Percentiles rank a stretch among this genome's conserved stretches.
These are phyloP conservation scores for Perca fluviatilis DNA, from an alignment of 2,113 vertebrate genomes.

Conservation along the genomic window DNA sequence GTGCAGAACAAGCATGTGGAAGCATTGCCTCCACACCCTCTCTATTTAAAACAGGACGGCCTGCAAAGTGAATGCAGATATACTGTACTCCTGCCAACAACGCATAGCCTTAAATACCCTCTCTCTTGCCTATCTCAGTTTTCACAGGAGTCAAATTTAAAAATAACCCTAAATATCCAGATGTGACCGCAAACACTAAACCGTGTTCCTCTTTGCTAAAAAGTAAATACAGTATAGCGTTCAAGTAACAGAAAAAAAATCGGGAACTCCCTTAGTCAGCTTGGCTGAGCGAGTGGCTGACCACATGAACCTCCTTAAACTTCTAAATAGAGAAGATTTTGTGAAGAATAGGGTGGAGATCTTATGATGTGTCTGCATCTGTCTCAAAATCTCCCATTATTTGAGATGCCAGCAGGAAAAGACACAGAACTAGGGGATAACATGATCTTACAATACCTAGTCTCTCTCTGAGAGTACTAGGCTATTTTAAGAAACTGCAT, in stretches of 20 bases:
- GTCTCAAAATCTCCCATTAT: constrained; percentile 16
- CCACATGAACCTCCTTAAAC: constrained; percentile 58
- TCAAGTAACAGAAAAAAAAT: constrained; percentile 22
- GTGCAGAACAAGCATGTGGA: constrained; percentile 27
- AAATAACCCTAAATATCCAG: constrained; percentile 54
- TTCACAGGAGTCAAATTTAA: constrained; percentile 62
- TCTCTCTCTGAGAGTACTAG: background rate
- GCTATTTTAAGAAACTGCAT: constrained; percentile 17
- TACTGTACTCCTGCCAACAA: constrained; percentile 36
- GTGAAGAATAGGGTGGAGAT: constrained; percentile 28
- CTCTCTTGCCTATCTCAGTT: constrained; percentile 41
- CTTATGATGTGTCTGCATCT: constrained; percentile 14
- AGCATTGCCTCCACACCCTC: constrained; percentile 50
- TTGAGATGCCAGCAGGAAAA: constrained; percentile 1
- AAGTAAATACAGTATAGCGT: constrained; percentile 25
- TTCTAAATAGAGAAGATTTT: constrained; percentile 38
- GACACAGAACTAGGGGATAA: background rate
- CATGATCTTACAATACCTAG: background rate
- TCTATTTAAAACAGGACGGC: constrained; percentile 58
- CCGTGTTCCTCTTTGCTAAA: constrained; percentile 25
- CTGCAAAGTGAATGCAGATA: constrained; percentile 48
- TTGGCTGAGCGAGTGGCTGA: constrained; percentile 39
- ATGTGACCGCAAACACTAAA: constrained; percentile 50
- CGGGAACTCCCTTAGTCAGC: constrained; percentile 61
- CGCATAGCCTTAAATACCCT: constrained; percentile 35